A percentile compares a stretch with the other conserved stretches of the same genome.
phyloP scores from a whole-genome alignment of 2,113 vertebrate genomes.

The Pleuronectes platessa region DNA sequence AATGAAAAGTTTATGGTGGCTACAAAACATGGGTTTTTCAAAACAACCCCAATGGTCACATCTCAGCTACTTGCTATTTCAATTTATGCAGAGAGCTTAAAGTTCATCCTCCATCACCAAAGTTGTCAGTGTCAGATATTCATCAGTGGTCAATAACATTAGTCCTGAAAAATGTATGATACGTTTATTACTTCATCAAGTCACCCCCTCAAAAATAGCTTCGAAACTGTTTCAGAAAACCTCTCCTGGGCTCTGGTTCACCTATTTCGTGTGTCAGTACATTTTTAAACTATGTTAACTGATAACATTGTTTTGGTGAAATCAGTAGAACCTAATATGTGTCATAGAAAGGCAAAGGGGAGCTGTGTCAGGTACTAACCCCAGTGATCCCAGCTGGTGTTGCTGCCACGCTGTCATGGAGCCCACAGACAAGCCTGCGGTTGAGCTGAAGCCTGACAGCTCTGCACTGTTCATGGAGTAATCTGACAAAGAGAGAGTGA shows the following conservation, averaged over 20 bases:
- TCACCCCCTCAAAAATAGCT: too few relatives aligned
- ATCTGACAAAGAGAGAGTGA: constrained; percentile 77
- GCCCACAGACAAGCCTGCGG: constrained; percentile 86
- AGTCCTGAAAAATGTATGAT: neutral
- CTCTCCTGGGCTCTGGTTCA: neutral
- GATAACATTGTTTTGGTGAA: neutral
- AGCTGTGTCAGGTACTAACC: constrained; percentile 82
- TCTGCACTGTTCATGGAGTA: constrained; percentile 91
- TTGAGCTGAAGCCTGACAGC: constrained; percentile 89
- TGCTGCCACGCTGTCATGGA: constrained; percentile 93
- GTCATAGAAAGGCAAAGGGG: neutral
- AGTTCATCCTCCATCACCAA: neutral
- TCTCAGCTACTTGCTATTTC: neutral
- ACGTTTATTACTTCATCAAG: neutral
- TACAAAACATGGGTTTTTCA: too few relatives aligned
- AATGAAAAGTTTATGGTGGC: too few relatives aligned
- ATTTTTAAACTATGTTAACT: neutral
- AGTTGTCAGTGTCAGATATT: neutral
- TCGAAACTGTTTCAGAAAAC: neutral
- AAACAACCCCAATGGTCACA: too few relatives aligned
- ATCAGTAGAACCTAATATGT: neutral
- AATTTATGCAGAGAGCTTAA: neutral
- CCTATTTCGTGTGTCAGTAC: neutral
- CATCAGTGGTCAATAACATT: too few relatives aligned
- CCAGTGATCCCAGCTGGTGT: constrained; percentile 89